A percentile compares a stretch with the other conserved stretches of the same genome.
Conservation (phyloP, 2,888 invertebrate species). For the Troides aeacus region DNA sequence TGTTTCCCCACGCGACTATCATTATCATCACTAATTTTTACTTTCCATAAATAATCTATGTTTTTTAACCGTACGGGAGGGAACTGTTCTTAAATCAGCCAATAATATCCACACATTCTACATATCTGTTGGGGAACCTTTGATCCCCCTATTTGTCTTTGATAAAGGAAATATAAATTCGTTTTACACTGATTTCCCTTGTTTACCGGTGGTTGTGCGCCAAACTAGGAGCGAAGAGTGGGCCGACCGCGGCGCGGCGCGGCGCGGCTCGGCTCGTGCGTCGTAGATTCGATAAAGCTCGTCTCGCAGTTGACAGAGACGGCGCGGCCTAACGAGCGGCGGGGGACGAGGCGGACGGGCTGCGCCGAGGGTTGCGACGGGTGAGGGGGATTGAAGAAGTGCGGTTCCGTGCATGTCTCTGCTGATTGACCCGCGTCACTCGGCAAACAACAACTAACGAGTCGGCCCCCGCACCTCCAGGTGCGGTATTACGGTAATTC, state of each 20-base stretch:
- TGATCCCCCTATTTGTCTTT: slow-evolving; percentile 56
- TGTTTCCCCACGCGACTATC: slow-evolving; percentile 33
- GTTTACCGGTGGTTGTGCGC: slow-evolving; percentile 74
- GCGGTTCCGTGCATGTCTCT: slow-evolving; percentile 80
- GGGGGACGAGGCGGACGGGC: slow-evolving; percentile 25
- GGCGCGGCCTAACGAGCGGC: slow-evolving; percentile 73
- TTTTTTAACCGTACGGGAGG: neutral
- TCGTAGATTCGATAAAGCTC: slow-evolving; percentile 80
- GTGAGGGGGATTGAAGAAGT: slow-evolving; percentile 68
- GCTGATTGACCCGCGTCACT: slow-evolving; percentile 81
- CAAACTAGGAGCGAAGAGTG: slow-evolving; percentile 72
- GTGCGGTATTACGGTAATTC: slow-evolving; percentile 60
- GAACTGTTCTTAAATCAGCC: slow-evolving; percentile 13
- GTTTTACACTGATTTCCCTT: slow-evolving; percentile 75
- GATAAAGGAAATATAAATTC: slow-evolving; percentile 60
- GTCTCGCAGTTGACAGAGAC: slow-evolving; percentile 78
- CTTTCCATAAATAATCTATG: neutral
- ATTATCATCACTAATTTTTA: slow-evolving; percentile 30
- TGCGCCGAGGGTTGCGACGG: slow-evolving; percentile 40
- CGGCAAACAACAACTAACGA: slow-evolving; percentile 81
- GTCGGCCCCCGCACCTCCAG: slow-evolving; percentile 75
- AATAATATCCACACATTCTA: slow-evolving; percentile 33
- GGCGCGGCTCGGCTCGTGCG: slow-evolving; percentile 73
- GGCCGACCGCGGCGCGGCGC: slow-evolving; percentile 68
- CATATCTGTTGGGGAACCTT: slow-evolving; percentile 20